Base-by-base conservation (phyloP, 53 echinoderm and acorn worm species). In the Mesocentrotus franciscanus region DNA sequence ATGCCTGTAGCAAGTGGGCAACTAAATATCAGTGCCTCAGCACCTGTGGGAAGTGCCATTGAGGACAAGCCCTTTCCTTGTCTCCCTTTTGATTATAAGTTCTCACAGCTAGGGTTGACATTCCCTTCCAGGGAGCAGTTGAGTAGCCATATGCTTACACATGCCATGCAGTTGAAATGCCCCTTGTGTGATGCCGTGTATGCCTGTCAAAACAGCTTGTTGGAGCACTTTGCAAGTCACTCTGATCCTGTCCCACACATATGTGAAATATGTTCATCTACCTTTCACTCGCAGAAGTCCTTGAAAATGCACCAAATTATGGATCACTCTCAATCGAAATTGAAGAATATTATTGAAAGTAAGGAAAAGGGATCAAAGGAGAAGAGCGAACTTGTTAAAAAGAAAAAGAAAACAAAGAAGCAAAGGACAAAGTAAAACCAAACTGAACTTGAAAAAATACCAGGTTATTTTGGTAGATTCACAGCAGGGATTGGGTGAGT, bases 261-360 rank as follows among this genome's bases (percentile, higher is more conserved):
- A 26, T 71, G 71, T n/a, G 71, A 71, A 5, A n/a, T n/a, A 11
- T 71, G 71, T 71, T 71, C n/a, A n/a, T 71, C 29, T 29, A n/a
- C n/a, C 71, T 71, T 71, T 71, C 26, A 71, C n/a, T 71, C 71
- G 27, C 27, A 9, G 0, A 71, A 71, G 27, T 71, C 71, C 27
- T 71, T 71, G 71, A 71, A 71, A 71, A 71, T 71, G 27, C 71
- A 71, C 22, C 71, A 71, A n/a, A 71, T 71, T 27, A 71, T 71
- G 71, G n/a, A 71, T 27, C 71, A 71, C 26, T 10, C 71, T 1
- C 26, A 71, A n/a, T 26, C 71, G 10, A 61, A 11, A 18, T 17
- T 61, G 61, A 61, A 0, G 6, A 49, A 61, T 61, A 61, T 11
- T 16, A 61, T 61, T 61, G 61, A 61, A 61, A 18, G 16, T 17